Evolutionary conservation across 1,140 invertebrate species (phyloP).

Genomic region (honey bee (Apis mellifera)): DNA sequence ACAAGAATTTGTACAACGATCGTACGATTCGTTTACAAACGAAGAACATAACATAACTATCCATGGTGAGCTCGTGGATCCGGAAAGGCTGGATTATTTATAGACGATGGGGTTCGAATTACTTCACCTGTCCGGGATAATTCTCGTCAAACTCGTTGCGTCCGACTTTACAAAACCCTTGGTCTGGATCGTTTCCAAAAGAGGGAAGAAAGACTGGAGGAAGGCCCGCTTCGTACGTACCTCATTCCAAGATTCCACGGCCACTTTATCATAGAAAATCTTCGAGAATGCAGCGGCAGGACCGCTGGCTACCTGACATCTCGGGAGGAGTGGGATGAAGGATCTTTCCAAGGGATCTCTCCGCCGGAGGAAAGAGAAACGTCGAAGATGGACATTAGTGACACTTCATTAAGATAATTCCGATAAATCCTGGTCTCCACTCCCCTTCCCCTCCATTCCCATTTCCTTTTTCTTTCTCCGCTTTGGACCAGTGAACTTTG

Average conservation of each 20-base stretch:
- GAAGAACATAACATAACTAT: not conserved
- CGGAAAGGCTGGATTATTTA: conserved; percentile 36
- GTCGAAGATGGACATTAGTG: conserved; percentile 44
- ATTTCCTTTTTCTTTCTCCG: too few species aligned
- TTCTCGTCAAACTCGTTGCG: conserved; percentile 13
- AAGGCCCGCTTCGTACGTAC: not conserved
- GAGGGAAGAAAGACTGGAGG: not conserved
- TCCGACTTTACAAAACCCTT: not conserved
- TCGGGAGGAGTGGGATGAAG: not conserved
- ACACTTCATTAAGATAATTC: conserved; percentile 71
- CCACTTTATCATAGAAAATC: conserved; percentile 49
- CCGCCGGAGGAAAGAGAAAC: not conserved
- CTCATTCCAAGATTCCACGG: conserved; percentile 32
- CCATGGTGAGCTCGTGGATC: not conserved
- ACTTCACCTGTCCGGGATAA: conserved; percentile 2
- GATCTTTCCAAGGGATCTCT: conserved; percentile 36
- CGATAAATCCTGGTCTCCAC: conserved; percentile 28
- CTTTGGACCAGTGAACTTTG: not conserved
- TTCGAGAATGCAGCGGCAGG: conserved; percentile 8
- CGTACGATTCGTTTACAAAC: not conserved
- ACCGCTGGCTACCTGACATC: conserved; percentile 23
- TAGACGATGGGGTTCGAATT: conserved; percentile 8
- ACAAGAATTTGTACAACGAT: conserved; percentile 53
- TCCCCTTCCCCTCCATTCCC: not conserved
- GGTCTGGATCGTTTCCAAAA: not conserved